Conservation (phyloP, 2,113 vertebrate species). For the Onychostoma macrolepis region DNA sequence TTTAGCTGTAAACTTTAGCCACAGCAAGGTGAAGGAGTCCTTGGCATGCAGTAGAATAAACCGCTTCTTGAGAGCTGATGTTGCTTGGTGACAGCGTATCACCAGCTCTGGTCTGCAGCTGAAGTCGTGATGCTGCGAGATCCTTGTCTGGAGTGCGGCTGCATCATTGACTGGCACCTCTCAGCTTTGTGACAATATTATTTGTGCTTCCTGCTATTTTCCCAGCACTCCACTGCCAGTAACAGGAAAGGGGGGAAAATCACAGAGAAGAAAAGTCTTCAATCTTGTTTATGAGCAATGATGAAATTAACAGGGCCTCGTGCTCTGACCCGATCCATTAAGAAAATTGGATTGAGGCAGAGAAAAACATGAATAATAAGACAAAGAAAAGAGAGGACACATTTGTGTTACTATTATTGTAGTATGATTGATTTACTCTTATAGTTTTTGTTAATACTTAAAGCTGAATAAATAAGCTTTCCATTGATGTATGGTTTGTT, state of each 20-base stretch:
- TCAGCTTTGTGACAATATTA: not conserved
- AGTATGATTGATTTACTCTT: not conserved
- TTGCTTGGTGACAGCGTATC: conserved; percentile 47
- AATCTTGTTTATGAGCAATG: conserved; percentile 50
- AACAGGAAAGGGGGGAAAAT: conserved; percentile 1
- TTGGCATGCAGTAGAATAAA: conserved; percentile 15
- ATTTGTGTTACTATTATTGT: not conserved
- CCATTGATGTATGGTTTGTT: too few species aligned
- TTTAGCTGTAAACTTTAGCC: conserved; percentile 2
- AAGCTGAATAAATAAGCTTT: too few species aligned
- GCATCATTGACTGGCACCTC: not conserved
- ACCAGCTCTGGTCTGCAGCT: conserved; percentile 12
- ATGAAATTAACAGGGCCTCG: conserved; percentile 46
- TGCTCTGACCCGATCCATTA: conserved; percentile 47
- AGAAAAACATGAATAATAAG: conserved; percentile 27
- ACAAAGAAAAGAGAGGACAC: not conserved
- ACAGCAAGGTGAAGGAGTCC: conserved; percentile 28
- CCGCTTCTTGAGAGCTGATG: conserved; percentile 28
- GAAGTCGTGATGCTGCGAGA: not conserved
- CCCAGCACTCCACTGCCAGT: conserved; percentile 8
- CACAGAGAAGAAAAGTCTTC: conserved; percentile 15
- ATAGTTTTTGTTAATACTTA: not conserved
- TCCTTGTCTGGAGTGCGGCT: conserved; percentile 8
- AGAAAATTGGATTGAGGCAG: conserved; percentile 44
- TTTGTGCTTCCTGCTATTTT: conserved; percentile 6